Percentiles rank a stretch among this genome's conserved stretches.
Conservation (phyloP, 2,113 vertebrate genomes). For the Neoarius graeffei region DNA sequence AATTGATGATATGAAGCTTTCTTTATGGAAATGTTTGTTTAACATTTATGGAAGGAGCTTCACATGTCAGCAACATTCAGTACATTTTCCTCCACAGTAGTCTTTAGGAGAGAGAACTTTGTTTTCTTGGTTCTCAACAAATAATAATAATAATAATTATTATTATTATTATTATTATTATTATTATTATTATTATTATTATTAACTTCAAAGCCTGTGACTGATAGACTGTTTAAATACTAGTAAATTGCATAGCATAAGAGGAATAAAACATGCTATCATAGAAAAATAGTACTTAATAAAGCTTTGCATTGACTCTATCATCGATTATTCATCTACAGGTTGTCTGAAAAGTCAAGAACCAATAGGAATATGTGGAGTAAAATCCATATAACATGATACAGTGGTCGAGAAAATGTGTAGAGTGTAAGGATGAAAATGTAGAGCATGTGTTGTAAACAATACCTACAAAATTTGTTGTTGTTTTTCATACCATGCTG, state of each 20-base stretch:
- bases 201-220: not conserved
- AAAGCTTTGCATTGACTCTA: too few relatives aligned
- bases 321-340: not conserved
- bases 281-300: too few relatives aligned
- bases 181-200: too few relatives aligned
- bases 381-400: not conserved
- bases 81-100: not conserved
- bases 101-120: too few relatives aligned
- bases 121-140: too few relatives aligned
- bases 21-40: not conserved
- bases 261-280: not conserved
- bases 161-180: too few relatives aligned
- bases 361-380: not conserved
- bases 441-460: too few relatives aligned
- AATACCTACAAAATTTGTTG: not conserved
- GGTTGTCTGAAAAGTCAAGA: not conserved
- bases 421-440: not conserved
- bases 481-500: not conserved
- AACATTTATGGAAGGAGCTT: too few relatives aligned
- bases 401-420: not conserved
- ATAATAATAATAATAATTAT: too few relatives aligned
- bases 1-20: not conserved
- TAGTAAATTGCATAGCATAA: not conserved
- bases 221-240: not conserved
- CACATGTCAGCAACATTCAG: too few relatives aligned